Base-by-base conservation (phyloP, 2,113 vertebrate genomes). In the Gambusia holbrooki region DNA sequence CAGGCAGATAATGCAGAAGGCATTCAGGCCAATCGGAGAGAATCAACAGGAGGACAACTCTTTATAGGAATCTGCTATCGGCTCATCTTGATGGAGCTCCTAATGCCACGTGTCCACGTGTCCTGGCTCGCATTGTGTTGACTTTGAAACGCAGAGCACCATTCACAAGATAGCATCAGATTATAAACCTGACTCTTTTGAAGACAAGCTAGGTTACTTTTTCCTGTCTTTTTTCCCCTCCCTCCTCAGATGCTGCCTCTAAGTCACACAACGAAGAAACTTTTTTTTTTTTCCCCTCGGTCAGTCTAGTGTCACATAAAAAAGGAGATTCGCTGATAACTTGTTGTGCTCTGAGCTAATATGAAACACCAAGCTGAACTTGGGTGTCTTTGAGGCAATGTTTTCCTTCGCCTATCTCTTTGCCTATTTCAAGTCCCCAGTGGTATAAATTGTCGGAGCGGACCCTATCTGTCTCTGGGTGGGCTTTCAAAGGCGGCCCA, bases 401-500 rank as follows among this genome's bases (percentile, higher is more conserved):
- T 78, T 85, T 80, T 77, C 45, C 30, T 76, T 73, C 29, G 68
- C 61, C 65, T 75, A n/a, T 79, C 76, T 63, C 77, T 37, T 37
- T 89, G 51, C 51, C 69, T 61, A 35, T 35, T n/a, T n/a, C 22
- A 30, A 54, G 87, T 92, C 87, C 51, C 80, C 88, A 68, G 70
- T 67, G 62, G 82, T 83, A 86, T 92, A 89, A 92, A 92, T 87
- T 78, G 74, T 70, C 84, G 71, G 69, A 81, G 86, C 79, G 87
- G 82, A 82, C 81, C 85, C 84, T 86, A 71, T 93, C 87, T 85
- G 85, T 89, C 51, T 89, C 74, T 90, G 92, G 91, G 89, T 92
- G 90, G 93, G 90, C 92, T 94, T 93, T 92, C 54, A 92, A 91
- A 81, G 66, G 75, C 22, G 76, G 84, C 94, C 94, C 91, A 95